Evolutionary conservation across 2,797 vertebrate genomes (phyloP).

Genomic region (Amazona ochrocephala): DNA sequence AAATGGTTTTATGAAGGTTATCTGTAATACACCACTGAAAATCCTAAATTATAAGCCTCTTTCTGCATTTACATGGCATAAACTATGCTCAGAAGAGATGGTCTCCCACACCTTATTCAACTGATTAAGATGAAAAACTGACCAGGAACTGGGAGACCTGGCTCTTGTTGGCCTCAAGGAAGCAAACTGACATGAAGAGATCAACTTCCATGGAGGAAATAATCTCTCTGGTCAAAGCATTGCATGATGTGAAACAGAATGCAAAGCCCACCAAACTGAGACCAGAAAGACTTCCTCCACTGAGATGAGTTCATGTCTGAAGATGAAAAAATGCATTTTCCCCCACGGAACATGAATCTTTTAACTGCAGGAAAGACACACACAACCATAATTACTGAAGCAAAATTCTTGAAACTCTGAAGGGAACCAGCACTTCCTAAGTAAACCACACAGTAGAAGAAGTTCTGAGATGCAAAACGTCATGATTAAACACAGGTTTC

Average conservation of each 20-base stretch:
- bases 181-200: background rate
- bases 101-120: background rate
- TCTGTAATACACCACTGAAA: background rate
- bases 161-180: background rate
- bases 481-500: background rate
- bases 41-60: background rate
- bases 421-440: background rate
- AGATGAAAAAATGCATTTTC: background rate
- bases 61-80: background rate
- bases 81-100: background rate
- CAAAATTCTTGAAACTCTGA: background rate
- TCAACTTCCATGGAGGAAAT: background rate
- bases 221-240: background rate
- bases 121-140: background rate
- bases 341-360: background rate
- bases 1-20: background rate
- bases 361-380: background rate
- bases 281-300: background rate
- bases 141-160: background rate
- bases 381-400: background rate
- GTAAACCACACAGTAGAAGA: background rate
- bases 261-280: background rate
- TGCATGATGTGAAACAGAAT: background rate
- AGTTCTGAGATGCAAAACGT: background rate
- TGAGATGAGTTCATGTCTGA: background rate